A percentile compares a stretch with the other conserved stretches of the same genome.
These are phyloP conservation scores for Ophiothrix spiculata DNA, from an alignment of 35 echinoderm and acorn worm species.

Conservation along the genomic window DNA sequence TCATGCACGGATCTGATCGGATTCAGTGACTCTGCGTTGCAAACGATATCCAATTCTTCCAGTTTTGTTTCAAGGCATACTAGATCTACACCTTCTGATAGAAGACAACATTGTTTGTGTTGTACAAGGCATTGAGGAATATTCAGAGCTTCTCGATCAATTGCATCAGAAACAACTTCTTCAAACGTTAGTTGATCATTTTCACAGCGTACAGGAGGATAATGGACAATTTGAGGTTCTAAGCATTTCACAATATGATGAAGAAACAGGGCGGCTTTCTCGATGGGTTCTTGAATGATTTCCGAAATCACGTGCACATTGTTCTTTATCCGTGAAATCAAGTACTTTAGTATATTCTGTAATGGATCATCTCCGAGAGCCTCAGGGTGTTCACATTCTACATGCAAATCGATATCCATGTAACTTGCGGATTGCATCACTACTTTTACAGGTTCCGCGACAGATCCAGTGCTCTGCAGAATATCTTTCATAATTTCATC, in stretches of 20 bases:
- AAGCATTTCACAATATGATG: not conserved
- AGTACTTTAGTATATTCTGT: not conserved
- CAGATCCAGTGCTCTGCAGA: not conserved
- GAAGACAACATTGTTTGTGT: not conserved
- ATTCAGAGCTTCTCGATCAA: not conserved
- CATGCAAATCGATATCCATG: not conserved
- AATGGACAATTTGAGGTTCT: no score
- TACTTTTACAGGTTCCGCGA: not conserved
- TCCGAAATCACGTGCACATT: not conserved
- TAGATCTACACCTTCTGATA: not conserved
- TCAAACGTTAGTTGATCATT: not conserved
- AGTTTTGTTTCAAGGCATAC: not conserved
- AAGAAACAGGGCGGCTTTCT: not conserved
- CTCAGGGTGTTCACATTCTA: not conserved
- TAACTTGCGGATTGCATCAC: not conserved
- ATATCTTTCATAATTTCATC: not conserved
- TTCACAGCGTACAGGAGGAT: not conserved
- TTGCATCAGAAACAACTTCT: not conserved
- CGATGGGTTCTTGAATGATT: not conserved
- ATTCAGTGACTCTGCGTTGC: not conserved
- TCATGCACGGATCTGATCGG: not conserved
- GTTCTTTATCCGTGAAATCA: not conserved
- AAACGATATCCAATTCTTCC: slow-evolving; percentile 1
- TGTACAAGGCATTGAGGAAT: not conserved
- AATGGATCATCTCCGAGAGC: not conserved